Evolutionary conservation across 2,888 invertebrate species (phyloP), one percentile per base, ranked within the genome.

Genomic region (Drosophila robusta): DNA sequence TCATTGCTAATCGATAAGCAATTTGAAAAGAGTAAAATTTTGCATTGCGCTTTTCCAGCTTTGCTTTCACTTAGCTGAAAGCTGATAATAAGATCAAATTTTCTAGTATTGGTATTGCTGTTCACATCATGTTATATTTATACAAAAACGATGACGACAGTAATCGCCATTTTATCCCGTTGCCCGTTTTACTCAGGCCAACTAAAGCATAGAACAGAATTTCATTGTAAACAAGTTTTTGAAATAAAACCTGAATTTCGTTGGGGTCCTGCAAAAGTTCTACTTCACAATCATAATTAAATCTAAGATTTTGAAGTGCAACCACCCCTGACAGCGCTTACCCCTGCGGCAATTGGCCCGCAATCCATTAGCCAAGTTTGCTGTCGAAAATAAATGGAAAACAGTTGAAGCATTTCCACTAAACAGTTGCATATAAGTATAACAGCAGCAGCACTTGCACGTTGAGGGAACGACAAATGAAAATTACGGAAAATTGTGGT

Each of bases 401-500:
- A 29, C 54, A 50, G n/a, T 70, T 71, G 52, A 71, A 49, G 36
- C n/a, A 16, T 45, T 65, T 42, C 41, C 29, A 49, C 42, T 39
- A 16, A 41, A 14, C 22, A 51, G 9, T 57, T 47, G 36, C 41
- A 62, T 41, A 44, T 38, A 46, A 29, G 49, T 22, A 46, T 55
- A 29, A 50, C 49, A 42, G 45, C 22, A 24, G 50, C 36, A 56
- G 47, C 60, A 64, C 77, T 46, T 51, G 56, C 38, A 29, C 56
- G 61, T 49, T 56, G 29, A 46, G 52, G 52, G 65, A 77, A 45
- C 52, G 65, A 71, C 61, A 82, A 81, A 79, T 74, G 71, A 70
- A 80, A 77, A 72, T 71, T 36, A 63, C 52, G 63, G 56, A 60
- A 74, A 71, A 69, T 54, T 67, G 66, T 58, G 44, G 67, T 54